phyloP scores from a whole-genome alignment of 2,113 vertebrate genomes.

The Zosterops pallidus region DNA sequence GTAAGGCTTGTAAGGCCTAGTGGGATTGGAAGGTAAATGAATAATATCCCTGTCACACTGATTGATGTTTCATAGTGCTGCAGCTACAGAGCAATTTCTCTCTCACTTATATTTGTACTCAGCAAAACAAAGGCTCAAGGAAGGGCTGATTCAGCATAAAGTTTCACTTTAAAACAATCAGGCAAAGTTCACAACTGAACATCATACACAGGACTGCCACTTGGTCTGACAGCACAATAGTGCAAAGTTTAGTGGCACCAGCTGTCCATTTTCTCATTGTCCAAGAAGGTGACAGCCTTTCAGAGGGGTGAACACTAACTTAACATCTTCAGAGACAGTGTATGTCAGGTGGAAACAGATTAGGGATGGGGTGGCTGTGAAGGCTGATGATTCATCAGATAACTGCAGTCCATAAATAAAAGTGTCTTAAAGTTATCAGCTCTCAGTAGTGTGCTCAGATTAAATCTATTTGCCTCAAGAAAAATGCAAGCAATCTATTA shows the following conservation, averaged over 20 bases:
- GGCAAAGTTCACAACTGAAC: not conserved
- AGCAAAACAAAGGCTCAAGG: not conserved
- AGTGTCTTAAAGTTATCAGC: slow-evolving; percentile 1
- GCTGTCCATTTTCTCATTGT: not conserved
- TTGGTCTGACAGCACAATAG: not conserved
- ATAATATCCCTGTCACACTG: not conserved
- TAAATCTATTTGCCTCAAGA: slow-evolving; percentile 48
- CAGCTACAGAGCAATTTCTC: not conserved
- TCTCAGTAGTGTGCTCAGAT: not conserved
- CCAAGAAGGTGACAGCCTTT: not conserved
- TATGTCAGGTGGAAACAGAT: not conserved
- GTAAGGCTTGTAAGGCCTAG: not conserved
- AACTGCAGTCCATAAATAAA: not conserved
- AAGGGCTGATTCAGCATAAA: not conserved
- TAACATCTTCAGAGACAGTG: not conserved
- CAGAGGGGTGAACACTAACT: not conserved
- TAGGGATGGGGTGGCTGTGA: not conserved
- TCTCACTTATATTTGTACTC: not conserved
- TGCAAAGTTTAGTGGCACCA: not conserved
- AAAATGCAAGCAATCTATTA: not conserved
- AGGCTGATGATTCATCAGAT: not conserved
- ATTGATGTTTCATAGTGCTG: not conserved
- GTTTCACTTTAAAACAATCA: not conserved
- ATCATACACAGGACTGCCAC: not conserved
- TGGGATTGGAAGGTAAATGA: not conserved